Evolutionary conservation across 2,113 vertebrate genomes (phyloP).

Genomic region (Tetrax tetrax): DNA sequence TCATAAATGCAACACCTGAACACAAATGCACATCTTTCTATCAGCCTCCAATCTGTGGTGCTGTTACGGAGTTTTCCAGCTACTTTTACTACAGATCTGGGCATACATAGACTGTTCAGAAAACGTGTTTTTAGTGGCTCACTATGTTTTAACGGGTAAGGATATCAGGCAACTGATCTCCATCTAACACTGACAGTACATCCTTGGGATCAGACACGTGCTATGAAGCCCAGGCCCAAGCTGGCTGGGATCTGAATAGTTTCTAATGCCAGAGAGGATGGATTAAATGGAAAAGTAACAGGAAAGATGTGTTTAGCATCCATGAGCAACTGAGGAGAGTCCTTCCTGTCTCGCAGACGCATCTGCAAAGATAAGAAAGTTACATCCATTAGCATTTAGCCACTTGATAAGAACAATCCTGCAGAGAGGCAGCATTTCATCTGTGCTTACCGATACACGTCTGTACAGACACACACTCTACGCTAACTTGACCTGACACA

Average conservation of each 20-base stretch:
- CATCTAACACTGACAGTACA: neutral
- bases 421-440: neutral
- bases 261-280: conserved; percentile 93
- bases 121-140: conserved; percentile 57
- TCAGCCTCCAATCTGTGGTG: neutral
- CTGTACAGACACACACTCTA: neutral
- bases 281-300: conserved; percentile 96
- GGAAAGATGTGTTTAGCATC: conserved; percentile 98
- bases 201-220: conserved; percentile 83
- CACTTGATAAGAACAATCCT: neutral
- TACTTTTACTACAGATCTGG: conserved; percentile 24
- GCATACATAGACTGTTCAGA: conserved; percentile 34
- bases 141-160: conserved; percentile 16
- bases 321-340: conserved; percentile 94
- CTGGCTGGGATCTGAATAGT: conserved; percentile 97
- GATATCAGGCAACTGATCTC: conserved; percentile 30
- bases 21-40: conserved; percentile 10
- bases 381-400: neutral
- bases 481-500: neutral
- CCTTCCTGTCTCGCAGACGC: conserved; percentile 92
- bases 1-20: neutral
- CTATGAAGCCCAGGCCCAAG: conserved; percentile 91
- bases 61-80: conserved; percentile 37
- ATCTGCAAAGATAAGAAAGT: conserved; percentile 76
- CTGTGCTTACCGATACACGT: neutral